Base-by-base conservation (phyloP, 2,113 vertebrate genomes). In the Psophia crepitans region DNA sequence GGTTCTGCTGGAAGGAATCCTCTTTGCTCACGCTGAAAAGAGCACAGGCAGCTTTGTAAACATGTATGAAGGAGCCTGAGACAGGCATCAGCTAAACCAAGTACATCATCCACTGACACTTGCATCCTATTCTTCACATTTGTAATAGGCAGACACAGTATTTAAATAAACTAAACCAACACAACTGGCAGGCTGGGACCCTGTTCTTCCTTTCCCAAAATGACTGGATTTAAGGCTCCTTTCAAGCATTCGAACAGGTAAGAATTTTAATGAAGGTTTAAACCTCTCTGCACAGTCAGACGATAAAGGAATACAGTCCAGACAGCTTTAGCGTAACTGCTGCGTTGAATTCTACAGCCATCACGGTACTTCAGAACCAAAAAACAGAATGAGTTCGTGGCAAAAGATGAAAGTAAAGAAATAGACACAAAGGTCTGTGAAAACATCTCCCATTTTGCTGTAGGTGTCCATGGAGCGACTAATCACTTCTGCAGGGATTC, bases 391-490 rank as follows among this genome's bases (percentile, higher is more conserved):
- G 57, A 99, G 96, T 98, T 99, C 99, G 20, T 99, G 99, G 39
- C 98, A 99, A 77, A 99, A 98, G 93, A 99, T 98, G 89, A 99
- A 99, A 41, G 99, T 99, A 96, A 99, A 99, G 98, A 99, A 99
- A 96, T 99, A 99, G 90, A 99, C 97, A 83, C 99, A 99, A 63
- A 99, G 99, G 95, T 99, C 99, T 22, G 99, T 99, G 68, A 99
- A 99, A 81, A 99, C 99, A 86, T 99, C 99, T 30, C 99, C 99
- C 99, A 99, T 99, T 98, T 99, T 99, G 97, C 99, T 97, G 95
- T 99, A 99, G 60, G 99, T 99, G 96, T 99, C 99, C 99, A 99
- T 99, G 48, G 99, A 99, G 93, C 99, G 99, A 97, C 98, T 99
- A 84, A 99, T 99, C 86, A 99, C 99, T 93, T 99, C 99, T 2